These are phyloP conservation scores for Pongo abelii DNA, from an alignment of 2,113 vertebrate genomes.

Conservation along the genomic window DNA sequence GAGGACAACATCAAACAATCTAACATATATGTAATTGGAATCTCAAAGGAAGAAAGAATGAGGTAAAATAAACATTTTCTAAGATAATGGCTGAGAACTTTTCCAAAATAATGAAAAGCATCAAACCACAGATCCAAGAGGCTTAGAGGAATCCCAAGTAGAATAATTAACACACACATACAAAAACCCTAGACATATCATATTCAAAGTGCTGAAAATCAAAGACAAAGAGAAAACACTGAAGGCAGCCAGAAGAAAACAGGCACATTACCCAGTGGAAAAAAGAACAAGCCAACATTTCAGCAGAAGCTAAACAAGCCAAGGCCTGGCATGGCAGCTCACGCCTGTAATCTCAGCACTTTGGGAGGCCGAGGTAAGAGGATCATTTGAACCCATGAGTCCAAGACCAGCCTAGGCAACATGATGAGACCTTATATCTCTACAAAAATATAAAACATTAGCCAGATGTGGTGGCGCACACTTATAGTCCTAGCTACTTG, in stretches of 20 bases:
- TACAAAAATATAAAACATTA: too few species aligned
- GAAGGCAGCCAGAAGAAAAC: background rate
- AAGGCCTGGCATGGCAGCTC: too few species aligned
- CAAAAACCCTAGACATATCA: background rate
- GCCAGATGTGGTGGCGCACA: too few species aligned
- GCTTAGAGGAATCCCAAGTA: background rate
- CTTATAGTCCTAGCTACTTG: too few species aligned
- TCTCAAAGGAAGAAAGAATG: background rate
- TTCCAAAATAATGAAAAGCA: background rate
- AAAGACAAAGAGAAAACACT: background rate
- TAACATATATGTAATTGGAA: accelerated
- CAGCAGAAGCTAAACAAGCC: background rate
- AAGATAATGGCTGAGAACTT: background rate
- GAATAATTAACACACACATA: too few species aligned
- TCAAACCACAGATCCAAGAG: background rate
- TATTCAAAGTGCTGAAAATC: background rate
- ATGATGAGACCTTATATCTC: too few species aligned
- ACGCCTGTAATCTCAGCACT: too few species aligned
- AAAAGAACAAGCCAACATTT: background rate
- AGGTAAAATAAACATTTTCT: background rate
- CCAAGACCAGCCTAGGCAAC: too few species aligned
- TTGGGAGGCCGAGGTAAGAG: too few species aligned
- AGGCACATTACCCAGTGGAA: background rate
- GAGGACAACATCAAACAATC: accelerated
- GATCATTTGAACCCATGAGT: too few species aligned